These are phyloP conservation scores for Panzeria rudis DNA, from an alignment of 2,888 invertebrate species.

Conservation along the genomic window DNA sequence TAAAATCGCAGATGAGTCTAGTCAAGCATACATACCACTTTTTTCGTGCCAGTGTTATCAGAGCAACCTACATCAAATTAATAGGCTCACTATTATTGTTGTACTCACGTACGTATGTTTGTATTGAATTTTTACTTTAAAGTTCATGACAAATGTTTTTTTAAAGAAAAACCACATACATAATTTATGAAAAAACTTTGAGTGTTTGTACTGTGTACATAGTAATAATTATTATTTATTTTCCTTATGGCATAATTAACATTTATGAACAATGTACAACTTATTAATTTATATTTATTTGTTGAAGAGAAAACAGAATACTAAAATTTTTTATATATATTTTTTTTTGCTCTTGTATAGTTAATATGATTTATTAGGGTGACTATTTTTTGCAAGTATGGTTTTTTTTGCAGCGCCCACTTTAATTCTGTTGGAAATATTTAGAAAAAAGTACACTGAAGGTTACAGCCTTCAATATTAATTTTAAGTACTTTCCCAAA, in stretches of 20 bases:
- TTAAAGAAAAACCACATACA: neutral
- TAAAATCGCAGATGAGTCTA: too few relatives aligned
- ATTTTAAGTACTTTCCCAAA: too few relatives aligned
- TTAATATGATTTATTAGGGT: neutral
- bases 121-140: neutral
- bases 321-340: neutral
- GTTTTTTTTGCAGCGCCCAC: too few relatives aligned
- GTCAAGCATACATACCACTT: too few relatives aligned
- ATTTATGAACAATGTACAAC: neutral
- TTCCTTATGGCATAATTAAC: constrained; percentile 5
- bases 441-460: too few relatives aligned
- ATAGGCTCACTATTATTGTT: too few relatives aligned
- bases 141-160: neutral
- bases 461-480: too few relatives aligned
- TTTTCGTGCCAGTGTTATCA: too few relatives aligned
- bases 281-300: constrained; percentile 2
- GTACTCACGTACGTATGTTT: neutral
- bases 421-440: too few relatives aligned
- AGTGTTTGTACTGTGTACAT: neutral
- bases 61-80: too few relatives aligned
- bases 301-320: neutral
- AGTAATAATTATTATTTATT: constrained; percentile 25
- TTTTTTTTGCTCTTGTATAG: neutral
- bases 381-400: too few relatives aligned
- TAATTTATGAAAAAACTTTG: neutral